phyloP scores from a whole-genome alignment of 2,888 invertebrate genomes.

The Drosophila kambysellisi region DNA sequence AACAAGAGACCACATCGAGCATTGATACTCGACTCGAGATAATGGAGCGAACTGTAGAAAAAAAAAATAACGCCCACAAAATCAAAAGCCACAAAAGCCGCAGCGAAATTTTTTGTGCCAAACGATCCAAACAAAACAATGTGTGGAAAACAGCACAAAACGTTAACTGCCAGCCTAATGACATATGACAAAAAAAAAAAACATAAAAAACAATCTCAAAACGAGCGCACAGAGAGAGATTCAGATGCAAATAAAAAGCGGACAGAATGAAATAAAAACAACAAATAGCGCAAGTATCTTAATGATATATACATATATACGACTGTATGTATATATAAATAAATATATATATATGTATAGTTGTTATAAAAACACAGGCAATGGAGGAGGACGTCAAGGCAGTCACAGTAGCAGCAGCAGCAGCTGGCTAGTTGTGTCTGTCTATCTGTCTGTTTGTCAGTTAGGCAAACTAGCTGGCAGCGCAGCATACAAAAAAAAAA shows the following conservation, averaged over 20 bases:
- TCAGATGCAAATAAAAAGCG: conserved; percentile 58
- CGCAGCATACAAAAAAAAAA: conserved; percentile 48
- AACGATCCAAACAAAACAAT: conserved; percentile 53
- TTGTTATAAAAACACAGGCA: conserved; percentile 20
- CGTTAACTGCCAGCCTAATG: conserved; percentile 42
- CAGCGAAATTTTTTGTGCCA: conserved; percentile 72
- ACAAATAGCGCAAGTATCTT: conserved; percentile 56
- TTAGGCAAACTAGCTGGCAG: conserved; percentile 49
- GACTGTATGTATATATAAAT: background rate
- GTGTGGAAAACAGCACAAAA: conserved; percentile 60
- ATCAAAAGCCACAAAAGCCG: conserved; percentile 45
- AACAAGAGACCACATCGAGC: conserved; percentile 54
- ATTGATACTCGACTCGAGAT: conserved; percentile 67
- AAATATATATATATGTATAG: conserved; percentile 32
- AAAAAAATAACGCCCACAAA: conserved; percentile 71
- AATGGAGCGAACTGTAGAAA: conserved; percentile 25
- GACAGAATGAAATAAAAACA: conserved; percentile 27
- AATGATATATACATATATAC: conserved; percentile 42
- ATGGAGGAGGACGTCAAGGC: conserved; percentile 22
- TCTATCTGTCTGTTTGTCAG: conserved; percentile 11
- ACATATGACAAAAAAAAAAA: conserved; percentile 43
- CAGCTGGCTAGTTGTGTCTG: conserved; percentile 27
- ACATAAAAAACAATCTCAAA: conserved; percentile 9
- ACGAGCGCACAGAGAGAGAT: conserved; percentile 47
- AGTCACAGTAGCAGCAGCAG: conserved; percentile 45